Evolutionary conservation across 2,113 vertebrate species (phyloP), one percentile per base, ranked within the genome.

Genomic region (Syngnathus scovelli): DNA sequence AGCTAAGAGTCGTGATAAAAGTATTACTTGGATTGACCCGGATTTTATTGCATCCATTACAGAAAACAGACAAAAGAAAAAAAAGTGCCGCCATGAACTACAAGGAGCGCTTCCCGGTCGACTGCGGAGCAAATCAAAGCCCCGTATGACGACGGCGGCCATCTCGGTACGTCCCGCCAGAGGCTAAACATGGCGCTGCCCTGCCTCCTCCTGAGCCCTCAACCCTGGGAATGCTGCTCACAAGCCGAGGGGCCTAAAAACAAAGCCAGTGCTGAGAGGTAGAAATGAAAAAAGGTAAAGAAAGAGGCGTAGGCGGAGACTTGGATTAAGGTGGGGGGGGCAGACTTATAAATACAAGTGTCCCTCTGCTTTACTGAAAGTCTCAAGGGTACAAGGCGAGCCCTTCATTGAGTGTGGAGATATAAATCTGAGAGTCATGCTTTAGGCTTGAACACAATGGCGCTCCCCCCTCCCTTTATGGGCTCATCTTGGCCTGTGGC

Each of bases 51-150:
- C 82, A 80, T 66, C 71, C 61, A 74, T 75, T 70, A 76, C 63
- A 72, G 71, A 87, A 79, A 84, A 21, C n/a, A 62, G 13, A 83
- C 75, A 77, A 85, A 70, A 79, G 80, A 69, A 72, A 71, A 77
- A 44, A 69, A 84, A 82, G 82, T 81, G 90, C 87, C 87, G 86
- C 81, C 84, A 81, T 83, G 86, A 90, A 91, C 86, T 90, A 89
- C 91, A 90, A 86, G 89, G 86, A 85, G 84, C 83, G 83, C 87
- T 90, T 89, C 87, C 87, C 76, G 49, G 69, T 83, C 79, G 84
- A 78, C 83, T 82, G 80, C 19, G 71, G 43, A 41, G 46, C 27
- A 3, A 27, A 64, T 38, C 44, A 18, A 67, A 83, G 84, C 71
- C 72, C 70, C 13, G 63, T 74, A 67, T 79, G 71, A 69, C 71